A percentile compares a stretch with the other conserved stretches of the same genome.
Evolutionary conservation across 2,888 invertebrate genomes (phyloP).

Genomic region (Rhamnusium bicolor): DNA sequence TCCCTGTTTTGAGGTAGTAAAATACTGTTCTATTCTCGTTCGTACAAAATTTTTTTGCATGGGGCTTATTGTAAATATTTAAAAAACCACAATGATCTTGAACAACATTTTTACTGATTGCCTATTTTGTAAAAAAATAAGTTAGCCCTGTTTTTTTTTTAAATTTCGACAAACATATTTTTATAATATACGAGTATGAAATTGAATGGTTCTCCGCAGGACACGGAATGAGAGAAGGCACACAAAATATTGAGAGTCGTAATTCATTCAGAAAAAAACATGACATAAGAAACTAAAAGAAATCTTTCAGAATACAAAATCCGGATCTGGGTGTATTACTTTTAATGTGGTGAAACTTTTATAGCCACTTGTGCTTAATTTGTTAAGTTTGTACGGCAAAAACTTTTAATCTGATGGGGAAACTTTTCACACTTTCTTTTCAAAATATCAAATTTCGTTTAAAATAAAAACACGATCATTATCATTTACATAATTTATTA

Average conservation of each 20-base stretch:
- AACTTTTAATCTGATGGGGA: constrained; percentile 1
- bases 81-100: too few relatives aligned
- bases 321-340: neutral
- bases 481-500: neutral
- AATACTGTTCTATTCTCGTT: too few relatives aligned
- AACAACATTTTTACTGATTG: too few relatives aligned
- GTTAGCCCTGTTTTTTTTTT: too few relatives aligned
- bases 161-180: neutral
- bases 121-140: too few relatives aligned
- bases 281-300: neutral
- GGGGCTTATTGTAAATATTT: too few relatives aligned
- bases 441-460: neutral
- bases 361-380: neutral
- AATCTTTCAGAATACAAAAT: neutral
- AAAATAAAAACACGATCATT: neutral
- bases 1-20: too few relatives aligned
- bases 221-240: neutral
- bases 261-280: neutral
- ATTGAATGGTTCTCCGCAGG: neutral
- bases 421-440: constrained; percentile 7
- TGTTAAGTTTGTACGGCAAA: neutral
- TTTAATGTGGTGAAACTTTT: neutral
- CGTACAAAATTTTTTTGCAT: too few relatives aligned
- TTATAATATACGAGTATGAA: neutral
- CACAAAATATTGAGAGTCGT: neutral